Percentiles rank a stretch among this genome's conserved stretches.
Conservation (phyloP, 1,140 invertebrate genomes). For the Cherax quadricarinatus region DNA sequence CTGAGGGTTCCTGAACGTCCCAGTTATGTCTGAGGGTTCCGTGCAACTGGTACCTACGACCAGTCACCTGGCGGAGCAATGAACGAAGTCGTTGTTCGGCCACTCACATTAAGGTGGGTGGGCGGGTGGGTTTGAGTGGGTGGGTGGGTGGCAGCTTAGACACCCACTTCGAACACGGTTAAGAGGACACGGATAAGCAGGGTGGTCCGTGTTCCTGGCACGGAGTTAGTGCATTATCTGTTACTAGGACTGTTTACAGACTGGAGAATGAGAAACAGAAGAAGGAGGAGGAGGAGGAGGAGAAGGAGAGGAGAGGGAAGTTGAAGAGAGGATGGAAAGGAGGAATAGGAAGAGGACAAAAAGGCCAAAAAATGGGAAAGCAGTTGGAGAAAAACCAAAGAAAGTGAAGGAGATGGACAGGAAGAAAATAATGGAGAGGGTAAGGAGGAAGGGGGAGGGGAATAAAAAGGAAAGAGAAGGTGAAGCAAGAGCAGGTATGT, state of each 20-base stretch:
- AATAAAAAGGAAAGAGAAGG: neutral
- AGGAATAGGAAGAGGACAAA: neutral
- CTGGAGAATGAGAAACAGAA: neutral
- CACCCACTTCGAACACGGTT: no score
- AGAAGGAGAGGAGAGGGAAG: neutral
- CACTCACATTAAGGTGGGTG: no score
- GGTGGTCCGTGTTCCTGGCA: neutral
- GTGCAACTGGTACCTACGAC: no score
- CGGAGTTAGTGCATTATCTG: neutral
- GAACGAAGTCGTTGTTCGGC: no score
- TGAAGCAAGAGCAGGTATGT: neutral
- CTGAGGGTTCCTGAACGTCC: no score
- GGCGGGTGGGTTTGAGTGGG: no score
- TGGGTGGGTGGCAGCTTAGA: no score
- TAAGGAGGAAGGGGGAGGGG: neutral
- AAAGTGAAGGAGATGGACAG: neutral
- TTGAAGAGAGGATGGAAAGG: no score
- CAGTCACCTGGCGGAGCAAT: no score
- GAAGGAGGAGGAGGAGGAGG: neutral
- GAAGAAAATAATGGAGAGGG: no score
- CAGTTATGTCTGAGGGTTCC: no score
- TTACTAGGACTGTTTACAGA: neutral
- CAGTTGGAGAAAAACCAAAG: neutral
- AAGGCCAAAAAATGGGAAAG: neutral
- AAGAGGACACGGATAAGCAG: no score